Evolutionary conservation across 1,140 invertebrate species (phyloP).

Genomic region (Philotrypesis tridentata): DNA sequence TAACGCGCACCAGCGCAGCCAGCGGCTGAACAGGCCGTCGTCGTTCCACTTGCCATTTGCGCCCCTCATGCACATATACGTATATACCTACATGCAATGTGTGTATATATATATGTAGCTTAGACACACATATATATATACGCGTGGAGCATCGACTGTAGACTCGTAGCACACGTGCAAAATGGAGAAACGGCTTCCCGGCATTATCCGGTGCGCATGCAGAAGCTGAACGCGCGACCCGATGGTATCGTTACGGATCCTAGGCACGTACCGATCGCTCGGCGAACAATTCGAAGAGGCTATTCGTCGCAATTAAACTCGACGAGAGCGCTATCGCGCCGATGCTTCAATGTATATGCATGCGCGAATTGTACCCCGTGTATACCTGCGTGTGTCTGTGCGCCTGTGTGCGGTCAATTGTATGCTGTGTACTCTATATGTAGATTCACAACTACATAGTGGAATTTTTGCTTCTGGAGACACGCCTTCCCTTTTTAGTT

Average conservation of each 20-base stretch:
- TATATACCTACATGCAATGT: background rate
- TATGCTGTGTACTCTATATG: background rate
- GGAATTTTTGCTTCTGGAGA: background rate
- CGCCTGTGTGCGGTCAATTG: too few relatives aligned
- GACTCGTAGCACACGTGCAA: background rate
- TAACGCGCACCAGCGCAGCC: constrained; percentile 58
- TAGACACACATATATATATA: too few relatives aligned
- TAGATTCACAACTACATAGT: background rate
- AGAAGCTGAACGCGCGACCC: background rate
- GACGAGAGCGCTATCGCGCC: constrained; percentile 49
- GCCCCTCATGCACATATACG: constrained; percentile 55
- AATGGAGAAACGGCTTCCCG: background rate
- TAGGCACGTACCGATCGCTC: constrained; percentile 65
- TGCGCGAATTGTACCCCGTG: too few relatives aligned
- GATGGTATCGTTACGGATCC: constrained; percentile 62
- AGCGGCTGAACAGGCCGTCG: constrained; percentile 54
- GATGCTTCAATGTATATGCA: background rate
- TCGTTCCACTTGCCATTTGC: constrained; percentile 57
- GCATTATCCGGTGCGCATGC: background rate
- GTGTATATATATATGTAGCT: background rate
- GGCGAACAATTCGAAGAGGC: constrained; percentile 59
- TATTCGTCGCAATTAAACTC: constrained; percentile 61
- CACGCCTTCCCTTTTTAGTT: background rate
- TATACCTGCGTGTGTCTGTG: too few relatives aligned
- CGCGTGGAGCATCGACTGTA: background rate